Conservation (phyloP, 2,113 vertebrate species). For the Pan paniscus region DNA sequence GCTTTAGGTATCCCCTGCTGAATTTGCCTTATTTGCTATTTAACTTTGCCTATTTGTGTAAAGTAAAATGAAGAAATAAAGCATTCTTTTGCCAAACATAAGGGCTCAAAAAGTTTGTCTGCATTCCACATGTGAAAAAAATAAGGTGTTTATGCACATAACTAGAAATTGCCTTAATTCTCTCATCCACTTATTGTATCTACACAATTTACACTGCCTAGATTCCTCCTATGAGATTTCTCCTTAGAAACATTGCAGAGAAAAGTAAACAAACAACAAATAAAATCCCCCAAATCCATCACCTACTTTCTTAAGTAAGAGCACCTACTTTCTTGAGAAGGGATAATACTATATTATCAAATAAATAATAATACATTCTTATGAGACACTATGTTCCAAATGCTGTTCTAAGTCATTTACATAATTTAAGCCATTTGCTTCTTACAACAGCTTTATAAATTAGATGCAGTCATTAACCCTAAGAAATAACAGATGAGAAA, state of each 20-base stretch:
- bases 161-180: background rate
- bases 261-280: background rate
- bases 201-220: background rate
- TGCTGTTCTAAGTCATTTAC: background rate
- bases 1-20: background rate
- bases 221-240: background rate
- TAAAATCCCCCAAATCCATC: background rate
- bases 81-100: background rate
- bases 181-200: background rate
- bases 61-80: background rate
- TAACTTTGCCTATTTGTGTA: background rate
- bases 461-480: background rate
- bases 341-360: background rate
- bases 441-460: background rate
- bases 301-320: background rate
- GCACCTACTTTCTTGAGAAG: background rate
- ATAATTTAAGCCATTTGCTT: background rate
- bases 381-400: background rate
- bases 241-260: background rate
- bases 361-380: background rate
- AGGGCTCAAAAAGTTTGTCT: background rate
- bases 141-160: background rate
- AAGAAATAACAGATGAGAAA: background rate
- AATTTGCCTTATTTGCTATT: background rate
- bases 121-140: background rate